Evolutionary conservation across 1,140 invertebrate genomes (phyloP), one percentile per base, ranked within the genome.

Genomic region (Tetraneura akinire): DNA sequence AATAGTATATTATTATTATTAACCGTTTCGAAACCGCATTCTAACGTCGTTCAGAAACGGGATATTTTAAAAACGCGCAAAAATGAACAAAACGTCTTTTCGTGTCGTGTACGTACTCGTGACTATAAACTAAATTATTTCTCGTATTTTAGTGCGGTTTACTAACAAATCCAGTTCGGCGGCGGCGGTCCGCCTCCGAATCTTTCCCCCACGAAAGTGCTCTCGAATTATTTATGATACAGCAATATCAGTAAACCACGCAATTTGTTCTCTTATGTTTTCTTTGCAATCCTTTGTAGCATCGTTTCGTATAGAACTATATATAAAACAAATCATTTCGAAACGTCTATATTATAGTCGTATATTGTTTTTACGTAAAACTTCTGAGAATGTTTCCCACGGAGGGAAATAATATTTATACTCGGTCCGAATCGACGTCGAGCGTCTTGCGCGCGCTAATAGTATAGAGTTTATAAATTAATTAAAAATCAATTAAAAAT

Each of bases 151-250:
- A 45, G n/a, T 3, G n/a, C n/a, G 13, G 37, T 60, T 76, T 55
- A 55, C 26, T 21, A 6, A 16, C 53, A 76, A 76, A 76, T 60
- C 73, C 21, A 14, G 26, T 16, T 45, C 13, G 42, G 32, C 8
- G 32, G 32, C 8, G 32, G 32, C 13, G 11, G 53, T 29, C 74
- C 74, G 13, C 55, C 74, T 76, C 10, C 73, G 23, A 60, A 76
- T 76, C 55, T 45, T 10, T 18, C 18, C 21, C 53, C 32, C 18
- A 16, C n/a, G 23, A 78, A 78, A 60, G 74, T 45, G 55, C 21
- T 78, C 26, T 18, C 37, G 55, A 78, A 78, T 78, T 60, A 78
- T 78, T 78, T 78, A 78, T 78, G 53, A 26, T 18, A 60, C 53
- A 26, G 45, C 55, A 47, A 62, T 78, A 47, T 62, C 37, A 42